Conservation (phyloP, 2,888 invertebrate genomes). For the Ormyrus labotus region DNA sequence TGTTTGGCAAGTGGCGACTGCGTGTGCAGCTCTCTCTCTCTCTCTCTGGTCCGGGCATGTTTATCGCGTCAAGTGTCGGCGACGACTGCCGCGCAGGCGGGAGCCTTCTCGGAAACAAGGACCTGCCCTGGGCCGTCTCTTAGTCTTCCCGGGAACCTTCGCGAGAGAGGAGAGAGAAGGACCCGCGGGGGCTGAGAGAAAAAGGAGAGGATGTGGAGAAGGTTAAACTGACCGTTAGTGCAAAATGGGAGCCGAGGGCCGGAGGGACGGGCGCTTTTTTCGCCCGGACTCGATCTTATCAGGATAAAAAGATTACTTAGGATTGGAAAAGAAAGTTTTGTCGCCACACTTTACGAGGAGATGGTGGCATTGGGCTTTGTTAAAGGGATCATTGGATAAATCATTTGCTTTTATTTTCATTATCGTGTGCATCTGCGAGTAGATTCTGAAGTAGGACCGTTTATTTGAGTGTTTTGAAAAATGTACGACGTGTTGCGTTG, state of each 20-base stretch:
- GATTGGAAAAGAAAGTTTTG: not conserved
- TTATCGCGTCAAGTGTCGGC: slow-evolving; percentile 17
- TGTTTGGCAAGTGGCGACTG: not conserved
- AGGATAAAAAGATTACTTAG: slow-evolving; percentile 17
- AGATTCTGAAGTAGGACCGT: too few species aligned
- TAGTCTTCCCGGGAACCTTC: not conserved
- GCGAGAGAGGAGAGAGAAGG: not conserved
- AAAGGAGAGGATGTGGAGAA: slow-evolving; percentile 33
- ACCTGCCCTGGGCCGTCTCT: slow-evolving; percentile 22
- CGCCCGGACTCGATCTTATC: slow-evolving; percentile 23
- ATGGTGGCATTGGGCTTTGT: too few species aligned
- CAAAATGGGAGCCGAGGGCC: slow-evolving; percentile 17
- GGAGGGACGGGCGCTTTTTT: not conserved
- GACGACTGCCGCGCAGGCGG: slow-evolving; percentile 10
- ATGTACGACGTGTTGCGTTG: too few species aligned
- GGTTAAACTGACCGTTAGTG: slow-evolving; percentile 39
- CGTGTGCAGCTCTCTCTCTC: not conserved
- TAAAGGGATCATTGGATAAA: too few species aligned
- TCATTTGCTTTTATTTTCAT: too few species aligned
- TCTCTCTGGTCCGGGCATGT: not conserved
- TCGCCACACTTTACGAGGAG: too few species aligned
- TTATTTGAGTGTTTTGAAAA: too few species aligned
- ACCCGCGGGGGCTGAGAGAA: slow-evolving; percentile 7
- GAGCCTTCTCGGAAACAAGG: slow-evolving; percentile 45
- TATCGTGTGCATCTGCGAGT: too few species aligned